A percentile compares a stretch with the other conserved stretches of the same genome.
These are phyloP conservation scores for Triops cancriformis DNA, from an alignment of 1,140 invertebrate species.

Conservation along the genomic window DNA sequence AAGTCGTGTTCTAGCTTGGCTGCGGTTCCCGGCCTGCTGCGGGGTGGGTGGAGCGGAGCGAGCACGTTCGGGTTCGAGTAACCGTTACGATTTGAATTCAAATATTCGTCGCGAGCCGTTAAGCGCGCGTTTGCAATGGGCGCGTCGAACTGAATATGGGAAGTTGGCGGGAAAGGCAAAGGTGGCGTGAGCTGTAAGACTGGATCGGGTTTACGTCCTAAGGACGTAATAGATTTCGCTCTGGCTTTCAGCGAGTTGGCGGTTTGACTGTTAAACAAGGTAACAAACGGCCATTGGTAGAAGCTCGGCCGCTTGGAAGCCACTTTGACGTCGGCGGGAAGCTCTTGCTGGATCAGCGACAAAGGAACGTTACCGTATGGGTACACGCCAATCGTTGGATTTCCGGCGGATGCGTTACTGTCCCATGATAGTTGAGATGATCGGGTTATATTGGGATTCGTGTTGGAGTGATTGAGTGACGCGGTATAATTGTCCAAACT, in stretches of 20 bases:
- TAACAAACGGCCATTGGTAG: slow-evolving; percentile 25
- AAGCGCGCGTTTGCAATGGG: background rate
- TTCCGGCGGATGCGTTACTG: background rate
- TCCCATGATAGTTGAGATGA: background rate
- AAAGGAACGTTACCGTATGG: slow-evolving; percentile 27
- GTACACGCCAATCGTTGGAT: slow-evolving; percentile 16
- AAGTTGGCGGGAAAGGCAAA: background rate
- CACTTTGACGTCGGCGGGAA: slow-evolving; percentile 28
- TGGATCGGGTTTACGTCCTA: slow-evolving; percentile 20
- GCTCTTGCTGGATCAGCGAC: slow-evolving; percentile 25
- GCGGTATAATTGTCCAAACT: background rate
- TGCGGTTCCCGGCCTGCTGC: background rate
- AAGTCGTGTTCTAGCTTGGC: background rate
- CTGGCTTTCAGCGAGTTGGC: background rate
- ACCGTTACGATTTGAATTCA: background rate
- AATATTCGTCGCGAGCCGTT: slow-evolving; percentile 1
- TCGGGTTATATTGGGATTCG: background rate
- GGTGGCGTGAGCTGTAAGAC: slow-evolving; percentile 23
- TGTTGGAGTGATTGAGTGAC: slow-evolving; percentile 15
- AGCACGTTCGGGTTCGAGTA: background rate
- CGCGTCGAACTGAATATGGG: background rate
- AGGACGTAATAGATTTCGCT: slow-evolving; percentile 15
- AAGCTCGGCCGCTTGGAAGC: slow-evolving; percentile 23
- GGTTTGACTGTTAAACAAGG: background rate
- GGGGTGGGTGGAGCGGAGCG: background rate